Conservation (phyloP, 2,797 vertebrate genomes). For the Sebastes itinus region DNA sequence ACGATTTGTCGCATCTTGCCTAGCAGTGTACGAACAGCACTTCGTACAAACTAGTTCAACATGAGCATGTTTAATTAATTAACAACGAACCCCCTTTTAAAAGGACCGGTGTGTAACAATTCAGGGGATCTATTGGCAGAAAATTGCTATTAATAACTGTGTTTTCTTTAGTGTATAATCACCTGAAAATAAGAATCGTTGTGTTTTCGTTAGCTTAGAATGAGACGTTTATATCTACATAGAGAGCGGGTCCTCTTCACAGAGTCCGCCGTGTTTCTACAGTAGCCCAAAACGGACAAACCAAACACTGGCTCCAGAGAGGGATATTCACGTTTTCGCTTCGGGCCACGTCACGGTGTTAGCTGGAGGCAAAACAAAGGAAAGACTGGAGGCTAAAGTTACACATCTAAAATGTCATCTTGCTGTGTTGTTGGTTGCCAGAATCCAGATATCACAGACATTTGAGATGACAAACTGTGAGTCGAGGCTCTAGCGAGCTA, state of each 20-base stretch:
- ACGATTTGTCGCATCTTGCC: not conserved
- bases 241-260: fast-evolving
- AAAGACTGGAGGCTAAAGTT: too few species aligned
- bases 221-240: not conserved
- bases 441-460: too few species aligned
- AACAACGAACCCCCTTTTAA: not conserved
- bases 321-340: too few species aligned
- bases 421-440: too few species aligned
- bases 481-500: too few species aligned
- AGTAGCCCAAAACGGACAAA: not conserved
- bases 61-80: too few species aligned
- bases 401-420: too few species aligned
- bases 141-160: not conserved
- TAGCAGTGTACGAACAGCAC: not conserved
- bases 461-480: too few species aligned
- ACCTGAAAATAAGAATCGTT: not conserved
- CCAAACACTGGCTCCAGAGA: too few species aligned
- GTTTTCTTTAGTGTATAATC: not conserved
- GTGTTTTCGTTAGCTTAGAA: not conserved
- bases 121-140: not conserved
- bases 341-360: too few species aligned
- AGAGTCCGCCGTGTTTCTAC: not conserved
- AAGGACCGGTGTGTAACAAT: not conserved
- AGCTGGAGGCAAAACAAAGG: too few species aligned
- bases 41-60: not conserved